A percentile compares a stretch with the other conserved stretches of the same genome.
These are phyloP conservation scores for Beroe ovata DNA, from an alignment of 37 sponge, comb jelly and placozoan species.

Conservation along the genomic window DNA sequence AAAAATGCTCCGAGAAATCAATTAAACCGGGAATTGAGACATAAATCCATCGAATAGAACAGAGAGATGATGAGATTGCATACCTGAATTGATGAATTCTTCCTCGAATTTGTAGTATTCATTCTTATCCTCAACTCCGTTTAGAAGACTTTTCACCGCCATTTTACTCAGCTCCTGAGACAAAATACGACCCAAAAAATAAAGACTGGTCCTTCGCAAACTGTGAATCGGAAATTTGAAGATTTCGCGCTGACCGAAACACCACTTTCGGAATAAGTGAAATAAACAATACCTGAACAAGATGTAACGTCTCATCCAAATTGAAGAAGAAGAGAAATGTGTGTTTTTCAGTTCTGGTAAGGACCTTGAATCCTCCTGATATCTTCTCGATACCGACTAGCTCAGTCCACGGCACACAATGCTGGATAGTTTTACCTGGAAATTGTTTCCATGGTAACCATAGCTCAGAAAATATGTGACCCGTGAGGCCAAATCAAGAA, in stretches of 20 bases:
- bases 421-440: conserved; percentile 45
- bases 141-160: conserved; percentile 56
- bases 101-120: conserved; percentile 65
- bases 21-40: too few species aligned
- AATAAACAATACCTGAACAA: conserved; percentile 66
- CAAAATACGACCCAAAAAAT: too few species aligned
- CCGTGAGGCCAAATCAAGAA: too few species aligned
- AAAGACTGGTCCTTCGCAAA: too few species aligned
- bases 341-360: conserved; percentile 22
- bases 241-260: too few species aligned
- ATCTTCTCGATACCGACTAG: conserved; percentile 53
- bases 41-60: too few species aligned
- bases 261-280: too few species aligned
- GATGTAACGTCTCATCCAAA: conserved; percentile 36
- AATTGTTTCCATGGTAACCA: too few species aligned
- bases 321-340: conserved; percentile 63
- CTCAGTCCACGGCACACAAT: conserved; percentile 53
- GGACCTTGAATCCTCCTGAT: conserved; percentile 43
- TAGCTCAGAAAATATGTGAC: too few species aligned
- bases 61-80: too few species aligned
- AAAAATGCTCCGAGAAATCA: too few species aligned
- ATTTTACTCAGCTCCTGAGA: conserved; percentile 54
- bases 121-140: conserved; percentile 58
- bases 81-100: conserved; percentile 24
- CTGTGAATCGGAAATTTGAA: too few species aligned